Percentiles rank a stretch among this genome's conserved stretches.
phyloP scores from a whole-genome alignment of 2,888 invertebrate species.

The Melipona bicolor region DNA sequence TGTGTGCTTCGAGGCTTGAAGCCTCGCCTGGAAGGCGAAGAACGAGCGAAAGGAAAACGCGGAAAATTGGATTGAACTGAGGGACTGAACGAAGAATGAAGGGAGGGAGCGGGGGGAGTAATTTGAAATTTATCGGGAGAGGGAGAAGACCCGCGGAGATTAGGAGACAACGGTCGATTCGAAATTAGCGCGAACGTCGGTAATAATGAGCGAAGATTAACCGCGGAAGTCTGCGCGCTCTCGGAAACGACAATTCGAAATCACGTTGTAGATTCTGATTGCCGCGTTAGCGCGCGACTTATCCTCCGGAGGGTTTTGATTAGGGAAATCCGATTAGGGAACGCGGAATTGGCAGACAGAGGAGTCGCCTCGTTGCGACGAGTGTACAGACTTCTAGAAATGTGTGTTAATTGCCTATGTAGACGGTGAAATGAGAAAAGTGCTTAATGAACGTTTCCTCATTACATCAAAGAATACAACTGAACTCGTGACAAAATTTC shows the following conservation, averaged over 20 bases:
- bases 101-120: background rate
- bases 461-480: background rate
- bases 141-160: background rate
- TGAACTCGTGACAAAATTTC: too few species aligned
- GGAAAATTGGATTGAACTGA: background rate
- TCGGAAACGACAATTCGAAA: background rate
- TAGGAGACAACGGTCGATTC: background rate
- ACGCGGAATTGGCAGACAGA: background rate
- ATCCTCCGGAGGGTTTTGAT: background rate
- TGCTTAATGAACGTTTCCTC: background rate
- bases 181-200: background rate
- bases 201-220: background rate
- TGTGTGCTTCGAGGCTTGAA: background rate
- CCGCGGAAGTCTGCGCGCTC: background rate
- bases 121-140: background rate
- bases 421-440: background rate
- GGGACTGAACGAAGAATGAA: background rate
- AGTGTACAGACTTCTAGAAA: background rate
- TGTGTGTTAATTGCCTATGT: constrained; percentile 1
- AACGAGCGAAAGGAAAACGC: background rate
- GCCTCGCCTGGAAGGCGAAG: too few species aligned
- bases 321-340: constrained; percentile 12
- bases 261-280: background rate
- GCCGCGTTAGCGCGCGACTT: background rate
- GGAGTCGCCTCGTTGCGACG: background rate